Evolutionary conservation across 2,113 vertebrate species (phyloP), one percentile per base, ranked within the genome.

Genomic region (Pterocles gutturalis): DNA sequence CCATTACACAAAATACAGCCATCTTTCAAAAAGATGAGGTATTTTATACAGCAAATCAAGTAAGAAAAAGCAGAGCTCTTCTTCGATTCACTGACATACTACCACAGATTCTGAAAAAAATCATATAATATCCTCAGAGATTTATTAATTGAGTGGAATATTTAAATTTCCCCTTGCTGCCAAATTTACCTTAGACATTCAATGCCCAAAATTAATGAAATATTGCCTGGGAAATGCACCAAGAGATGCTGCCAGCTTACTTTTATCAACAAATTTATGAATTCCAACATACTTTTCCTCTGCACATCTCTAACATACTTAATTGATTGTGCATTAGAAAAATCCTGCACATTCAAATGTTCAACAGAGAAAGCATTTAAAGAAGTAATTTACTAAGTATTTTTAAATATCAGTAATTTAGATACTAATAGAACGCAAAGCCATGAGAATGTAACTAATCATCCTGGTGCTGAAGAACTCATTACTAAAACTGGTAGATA

Each of bases 351-450:
- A 77, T 72, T 76, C 62, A 33, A 58, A 79, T 95, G 95, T 82
- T 92, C 95, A 97, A 95, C 94, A 96, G n/a, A 89, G 38, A 67
- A 53, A 61, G n/a, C 22, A 82, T 66, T 77, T 81, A 79, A 96
- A 93, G 31, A 92, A 90, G 29, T 81, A n/a, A 95, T 96, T 96
- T 92, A 95, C 64, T 80, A 86, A 49, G 25, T 28, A 89, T 93
- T 97, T 94, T 95, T 78, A 97, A 96, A 85, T 86, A 97, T 94
- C 89, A 95, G 91, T 98, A 94, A 95, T 95, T 96, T 82, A 94
- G 38, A 76, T 85, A 81, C 67, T 92, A 86, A 49, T 64, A 62
- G 87, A 95, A 91, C 7, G 26, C 61, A 81, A 96, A 93, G 64
- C 90, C 76, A 66, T 67, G 51, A 82, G 70, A 97, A 89, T 45